A percentile compares a stretch with the other conserved stretches of the same genome.
These are phyloP conservation scores for Drosophila quinaria DNA, from an alignment of 2,888 invertebrate genomes.

Conservation along the genomic window DNA sequence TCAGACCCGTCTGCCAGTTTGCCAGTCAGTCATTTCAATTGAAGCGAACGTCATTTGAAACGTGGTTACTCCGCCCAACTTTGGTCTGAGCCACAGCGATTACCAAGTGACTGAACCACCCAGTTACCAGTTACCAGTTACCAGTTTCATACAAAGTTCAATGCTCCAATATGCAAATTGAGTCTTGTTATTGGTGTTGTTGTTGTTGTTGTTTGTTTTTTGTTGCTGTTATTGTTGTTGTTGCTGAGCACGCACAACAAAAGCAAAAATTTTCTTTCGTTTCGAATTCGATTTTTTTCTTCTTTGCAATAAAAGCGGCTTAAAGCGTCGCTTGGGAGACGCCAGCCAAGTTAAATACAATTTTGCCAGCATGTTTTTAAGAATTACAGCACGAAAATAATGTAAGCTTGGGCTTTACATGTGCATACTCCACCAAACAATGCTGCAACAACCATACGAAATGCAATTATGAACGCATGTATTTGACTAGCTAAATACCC, in stretches of 20 bases:
- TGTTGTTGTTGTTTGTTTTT: no score
- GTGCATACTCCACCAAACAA: slow-evolving; percentile 43
- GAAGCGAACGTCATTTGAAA: slow-evolving; percentile 73
- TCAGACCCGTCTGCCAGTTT: slow-evolving; percentile 25
- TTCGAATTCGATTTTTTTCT: slow-evolving; percentile 6
- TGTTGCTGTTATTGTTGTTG: slow-evolving; percentile 27
- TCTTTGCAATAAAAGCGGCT: slow-evolving; percentile 44
- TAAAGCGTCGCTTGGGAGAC: slow-evolving; percentile 46
- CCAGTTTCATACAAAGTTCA: slow-evolving; percentile 59
- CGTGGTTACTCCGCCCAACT: slow-evolving; percentile 62
- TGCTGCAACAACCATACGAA: slow-evolving; percentile 5
- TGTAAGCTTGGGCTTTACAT: slow-evolving; percentile 64
- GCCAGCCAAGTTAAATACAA: slow-evolving; percentile 53
- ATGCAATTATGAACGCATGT: background rate
- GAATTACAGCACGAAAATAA: slow-evolving; percentile 67
- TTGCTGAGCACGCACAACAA: slow-evolving; percentile 58
- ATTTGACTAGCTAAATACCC: slow-evolving; percentile 5
- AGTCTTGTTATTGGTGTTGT: slow-evolving; percentile 47
- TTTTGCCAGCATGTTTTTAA: slow-evolving; percentile 68
- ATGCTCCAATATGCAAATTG: slow-evolving; percentile 80
- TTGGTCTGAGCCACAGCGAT: slow-evolving; percentile 46
- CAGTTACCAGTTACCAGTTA: slow-evolving; percentile 36
- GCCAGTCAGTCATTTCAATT: slow-evolving; percentile 45
- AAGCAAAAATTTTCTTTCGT: slow-evolving; percentile 29
- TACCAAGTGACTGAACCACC: slow-evolving; percentile 46